Conservation (phyloP, 2,113 vertebrate genomes). For the Oriolus oriolus region DNA sequence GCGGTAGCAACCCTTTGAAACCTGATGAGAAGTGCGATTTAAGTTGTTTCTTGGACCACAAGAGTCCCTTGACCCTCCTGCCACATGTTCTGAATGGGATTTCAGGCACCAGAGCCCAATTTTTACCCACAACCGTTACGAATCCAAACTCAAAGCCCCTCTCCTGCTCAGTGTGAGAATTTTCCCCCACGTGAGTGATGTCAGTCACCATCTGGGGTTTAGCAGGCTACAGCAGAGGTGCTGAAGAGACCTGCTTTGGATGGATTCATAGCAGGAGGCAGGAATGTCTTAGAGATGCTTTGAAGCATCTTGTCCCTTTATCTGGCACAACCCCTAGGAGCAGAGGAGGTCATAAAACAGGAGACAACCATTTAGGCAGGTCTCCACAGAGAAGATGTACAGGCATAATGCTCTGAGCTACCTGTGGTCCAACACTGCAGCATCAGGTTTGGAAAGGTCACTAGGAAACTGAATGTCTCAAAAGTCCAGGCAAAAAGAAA, state of each 20-base stretch:
- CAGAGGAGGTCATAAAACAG: neutral
- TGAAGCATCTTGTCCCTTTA: neutral
- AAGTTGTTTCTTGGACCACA: neutral
- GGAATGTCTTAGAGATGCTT: neutral
- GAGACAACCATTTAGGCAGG: neutral
- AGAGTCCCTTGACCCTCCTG: neutral
- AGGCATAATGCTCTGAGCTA: neutral
- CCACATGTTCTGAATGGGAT: rapidly evolving
- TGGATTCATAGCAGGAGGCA: neutral
- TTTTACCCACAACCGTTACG: neutral
- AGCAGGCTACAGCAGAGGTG: neutral
- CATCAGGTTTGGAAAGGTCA: conserved; percentile 57
- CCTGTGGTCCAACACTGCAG: conserved; percentile 17
- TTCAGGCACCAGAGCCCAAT: neutral
- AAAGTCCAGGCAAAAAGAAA: conserved; percentile 20
- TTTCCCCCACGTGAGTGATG: neutral
- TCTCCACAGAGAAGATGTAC: neutral
- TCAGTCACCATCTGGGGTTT: neutral
- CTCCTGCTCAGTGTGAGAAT: neutral
- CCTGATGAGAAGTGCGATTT: conserved; percentile 30
- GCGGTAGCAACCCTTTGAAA: conserved; percentile 44
- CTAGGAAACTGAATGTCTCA: conserved; percentile 24
- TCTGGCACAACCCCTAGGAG: neutral
- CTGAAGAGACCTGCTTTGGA: neutral
- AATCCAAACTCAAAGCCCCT: neutral